Percentiles rank a stretch among this genome's conserved stretches.
Evolutionary conservation across 2,888 invertebrate species (phyloP).

Genomic region (Parascotia fuliginaria): DNA sequence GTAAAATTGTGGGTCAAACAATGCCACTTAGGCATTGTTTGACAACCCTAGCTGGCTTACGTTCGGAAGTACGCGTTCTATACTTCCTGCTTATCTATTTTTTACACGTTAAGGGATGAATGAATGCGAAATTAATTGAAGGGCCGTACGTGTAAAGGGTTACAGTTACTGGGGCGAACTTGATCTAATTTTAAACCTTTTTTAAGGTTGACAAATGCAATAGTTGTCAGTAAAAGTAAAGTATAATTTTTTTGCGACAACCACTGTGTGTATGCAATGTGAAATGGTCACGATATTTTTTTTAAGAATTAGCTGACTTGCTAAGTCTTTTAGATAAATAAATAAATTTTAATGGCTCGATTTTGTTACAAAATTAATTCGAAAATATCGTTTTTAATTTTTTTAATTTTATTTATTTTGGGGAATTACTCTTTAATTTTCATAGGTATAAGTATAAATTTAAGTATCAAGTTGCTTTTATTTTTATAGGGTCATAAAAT

Average conservation of each 20-base stretch:
- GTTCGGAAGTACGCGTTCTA: constrained; percentile 56
- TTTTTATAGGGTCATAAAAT: neutral
- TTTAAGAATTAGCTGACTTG: too few relatives aligned
- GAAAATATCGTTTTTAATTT: too few relatives aligned
- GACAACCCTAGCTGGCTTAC: constrained; percentile 58
- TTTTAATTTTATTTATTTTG: too few relatives aligned
- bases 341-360: too few relatives aligned
- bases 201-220: constrained; percentile 18
- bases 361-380: too few relatives aligned
- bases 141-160: constrained; percentile 66
- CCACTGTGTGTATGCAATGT: neutral
- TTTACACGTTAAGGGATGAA: constrained; percentile 64
- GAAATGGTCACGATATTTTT: neutral
- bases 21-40: constrained; percentile 64
- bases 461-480: neutral
- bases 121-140: constrained; percentile 81
- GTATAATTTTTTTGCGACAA: neutral
- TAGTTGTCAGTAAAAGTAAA: neutral
- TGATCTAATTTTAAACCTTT: constrained; percentile 21
- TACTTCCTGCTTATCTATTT: constrained; percentile 72
- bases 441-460: too few relatives aligned
- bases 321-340: too few relatives aligned
- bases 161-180: constrained; percentile 56
- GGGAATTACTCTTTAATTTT: too few relatives aligned
- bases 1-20: constrained; percentile 57